phyloP scores from a whole-genome alignment of 2,888 invertebrate species.

The Frankliniella intonsa region DNA sequence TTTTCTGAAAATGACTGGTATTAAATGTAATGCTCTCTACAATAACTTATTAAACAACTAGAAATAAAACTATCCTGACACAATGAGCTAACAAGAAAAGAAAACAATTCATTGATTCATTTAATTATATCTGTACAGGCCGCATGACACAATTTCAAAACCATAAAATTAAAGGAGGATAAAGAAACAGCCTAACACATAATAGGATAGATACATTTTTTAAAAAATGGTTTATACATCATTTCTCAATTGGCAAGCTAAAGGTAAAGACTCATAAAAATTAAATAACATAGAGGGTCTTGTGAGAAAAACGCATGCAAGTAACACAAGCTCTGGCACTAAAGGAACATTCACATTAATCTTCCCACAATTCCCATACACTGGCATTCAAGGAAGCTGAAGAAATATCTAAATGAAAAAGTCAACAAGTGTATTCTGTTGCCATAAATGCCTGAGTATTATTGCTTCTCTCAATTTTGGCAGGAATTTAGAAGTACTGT shows the following conservation, averaged over 20 bases:
- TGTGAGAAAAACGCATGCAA: neutral
- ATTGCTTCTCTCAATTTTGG: too few relatives aligned
- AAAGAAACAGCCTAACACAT: slow-evolving; percentile 21
- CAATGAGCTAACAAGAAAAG: neutral
- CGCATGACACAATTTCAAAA: neutral
- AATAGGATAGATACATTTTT: slow-evolving; percentile 7
- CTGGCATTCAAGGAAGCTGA: neutral
- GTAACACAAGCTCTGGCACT: slow-evolving; percentile 15
- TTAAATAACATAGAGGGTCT: slow-evolving; percentile 19
- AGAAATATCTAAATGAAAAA: too few relatives aligned
- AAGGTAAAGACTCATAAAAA: slow-evolving; percentile 13
- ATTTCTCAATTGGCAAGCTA: slow-evolving; percentile 17
- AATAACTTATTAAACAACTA: neutral
- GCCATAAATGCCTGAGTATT: too few relatives aligned
- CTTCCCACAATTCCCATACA: neutral
- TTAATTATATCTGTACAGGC: neutral
- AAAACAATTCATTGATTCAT: neutral
- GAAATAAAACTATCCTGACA: neutral
- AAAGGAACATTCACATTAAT: slow-evolving; percentile 17
- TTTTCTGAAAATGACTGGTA: neutral
- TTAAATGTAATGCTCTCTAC: neutral
- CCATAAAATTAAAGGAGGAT: neutral
- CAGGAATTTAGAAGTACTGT: too few relatives aligned
- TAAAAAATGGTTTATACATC: neutral
- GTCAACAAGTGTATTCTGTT: too few relatives aligned